Conservation (phyloP, 2,113 vertebrate species). For the Hypocryptadius cinnamomeus region DNA sequence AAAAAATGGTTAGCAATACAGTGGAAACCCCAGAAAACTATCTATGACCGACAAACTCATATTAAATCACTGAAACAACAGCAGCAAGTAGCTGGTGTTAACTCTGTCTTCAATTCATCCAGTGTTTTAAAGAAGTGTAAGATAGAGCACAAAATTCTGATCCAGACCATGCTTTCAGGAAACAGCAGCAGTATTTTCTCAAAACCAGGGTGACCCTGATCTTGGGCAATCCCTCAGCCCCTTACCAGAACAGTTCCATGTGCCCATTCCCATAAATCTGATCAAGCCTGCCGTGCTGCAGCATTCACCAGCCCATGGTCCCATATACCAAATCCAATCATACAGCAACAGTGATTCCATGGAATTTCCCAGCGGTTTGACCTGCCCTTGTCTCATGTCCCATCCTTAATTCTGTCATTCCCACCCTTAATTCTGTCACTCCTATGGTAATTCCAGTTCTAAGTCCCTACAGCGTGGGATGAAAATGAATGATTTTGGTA, state of each 20-base stretch:
- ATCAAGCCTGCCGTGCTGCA: background rate
- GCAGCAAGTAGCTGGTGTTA: background rate
- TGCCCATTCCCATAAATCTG: background rate
- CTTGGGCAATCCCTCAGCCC: background rate
- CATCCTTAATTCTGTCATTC: background rate
- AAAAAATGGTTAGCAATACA: background rate
- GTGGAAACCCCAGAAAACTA: background rate
- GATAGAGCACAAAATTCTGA: background rate
- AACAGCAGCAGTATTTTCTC: background rate
- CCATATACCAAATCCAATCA: background rate
- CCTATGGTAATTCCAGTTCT: background rate
- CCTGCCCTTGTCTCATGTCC: background rate
- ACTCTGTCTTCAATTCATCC: background rate
- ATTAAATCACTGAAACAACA: background rate
- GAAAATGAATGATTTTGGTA: background rate
- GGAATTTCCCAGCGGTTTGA: background rate
- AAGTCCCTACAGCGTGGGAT: background rate
- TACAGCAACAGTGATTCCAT: rapidly evolving
- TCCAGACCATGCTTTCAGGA: background rate
- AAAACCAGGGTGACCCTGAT: background rate
- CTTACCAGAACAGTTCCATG: background rate
- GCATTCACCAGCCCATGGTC: background rate
- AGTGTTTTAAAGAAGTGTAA: background rate
- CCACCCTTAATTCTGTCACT: background rate
- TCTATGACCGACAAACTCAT: background rate